Conservation (phyloP, 2,888 invertebrate genomes). For the Melinaea menophilus region DNA sequence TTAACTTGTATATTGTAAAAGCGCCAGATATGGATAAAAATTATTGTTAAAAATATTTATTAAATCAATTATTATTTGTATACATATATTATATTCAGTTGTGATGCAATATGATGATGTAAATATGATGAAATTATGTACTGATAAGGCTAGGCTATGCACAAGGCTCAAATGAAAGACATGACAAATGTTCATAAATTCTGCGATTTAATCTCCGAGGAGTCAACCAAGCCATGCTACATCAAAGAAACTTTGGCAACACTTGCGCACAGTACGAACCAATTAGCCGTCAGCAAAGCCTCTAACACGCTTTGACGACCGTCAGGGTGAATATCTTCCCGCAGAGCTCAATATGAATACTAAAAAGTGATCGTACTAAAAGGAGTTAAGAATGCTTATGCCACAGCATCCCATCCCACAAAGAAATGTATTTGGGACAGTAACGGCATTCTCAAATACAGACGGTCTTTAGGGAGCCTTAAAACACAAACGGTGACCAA, state of each 20-base stretch:
- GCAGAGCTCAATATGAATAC: constrained; percentile 50
- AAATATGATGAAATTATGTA: constrained; percentile 2
- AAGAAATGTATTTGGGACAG: constrained; percentile 63
- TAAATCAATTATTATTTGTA: too few relatives aligned
- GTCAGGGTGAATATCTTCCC: constrained; percentile 59
- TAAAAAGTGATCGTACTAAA: constrained; percentile 52
- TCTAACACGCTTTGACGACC: constrained; percentile 61
- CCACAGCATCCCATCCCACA: constrained; percentile 48
- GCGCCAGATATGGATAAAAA: background rate
- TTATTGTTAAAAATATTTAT: background rate
- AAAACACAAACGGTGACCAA: constrained; percentile 47
- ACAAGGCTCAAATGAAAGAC: constrained; percentile 14
- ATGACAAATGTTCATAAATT: constrained; percentile 27
- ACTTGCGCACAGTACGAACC: constrained; percentile 60
- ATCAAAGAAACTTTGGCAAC: constrained; percentile 51
- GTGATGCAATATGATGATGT: background rate
- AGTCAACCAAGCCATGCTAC: constrained; percentile 49
- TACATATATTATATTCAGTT: background rate
- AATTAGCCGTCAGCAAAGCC: constrained; percentile 52
- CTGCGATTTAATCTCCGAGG: constrained; percentile 46
- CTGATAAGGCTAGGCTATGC: constrained; percentile 11
- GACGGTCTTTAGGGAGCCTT: constrained; percentile 40
- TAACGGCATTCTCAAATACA: constrained; percentile 62
- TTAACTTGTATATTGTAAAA: background rate
- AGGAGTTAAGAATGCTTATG: constrained; percentile 65